phyloP scores from a whole-genome alignment of 2,797 vertebrate species.

The Basileuterus tristriatus region DNA sequence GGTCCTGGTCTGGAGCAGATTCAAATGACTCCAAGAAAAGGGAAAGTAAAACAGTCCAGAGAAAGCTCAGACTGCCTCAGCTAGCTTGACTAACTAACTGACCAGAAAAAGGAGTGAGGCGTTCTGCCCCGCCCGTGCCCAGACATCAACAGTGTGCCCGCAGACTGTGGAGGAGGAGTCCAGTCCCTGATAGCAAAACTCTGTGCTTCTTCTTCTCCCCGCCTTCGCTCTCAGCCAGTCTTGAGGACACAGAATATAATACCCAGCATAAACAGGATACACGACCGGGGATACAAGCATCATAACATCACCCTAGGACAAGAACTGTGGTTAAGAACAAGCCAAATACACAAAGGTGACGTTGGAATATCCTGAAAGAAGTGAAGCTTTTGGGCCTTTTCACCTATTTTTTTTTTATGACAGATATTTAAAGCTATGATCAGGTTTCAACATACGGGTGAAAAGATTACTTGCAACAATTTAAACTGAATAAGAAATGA shows the following conservation, averaged over 20 bases:
- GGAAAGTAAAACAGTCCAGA: neutral
- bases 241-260: neutral
- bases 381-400: neutral
- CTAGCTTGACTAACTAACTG: neutral
- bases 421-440: neutral
- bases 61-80: neutral
- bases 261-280: neutral
- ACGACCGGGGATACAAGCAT: rapidly evolving
- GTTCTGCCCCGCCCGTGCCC: neutral
- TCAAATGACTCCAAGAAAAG: neutral
- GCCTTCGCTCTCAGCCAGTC: neutral
- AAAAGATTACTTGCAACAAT: neutral
- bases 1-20: neutral
- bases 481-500: neutral
- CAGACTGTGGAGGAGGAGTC: neutral
- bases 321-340: neutral
- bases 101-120: neutral
- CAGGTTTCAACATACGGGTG: neutral
- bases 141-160: neutral
- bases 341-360: neutral
- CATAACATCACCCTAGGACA: neutral
- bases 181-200: neutral
- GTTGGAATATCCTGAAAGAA: neutral
- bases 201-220: neutral
- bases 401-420: neutral